These are phyloP conservation scores for Phoxinus phoxinus DNA, from an alignment of 2,113 vertebrate genomes.

Conservation along the genomic window DNA sequence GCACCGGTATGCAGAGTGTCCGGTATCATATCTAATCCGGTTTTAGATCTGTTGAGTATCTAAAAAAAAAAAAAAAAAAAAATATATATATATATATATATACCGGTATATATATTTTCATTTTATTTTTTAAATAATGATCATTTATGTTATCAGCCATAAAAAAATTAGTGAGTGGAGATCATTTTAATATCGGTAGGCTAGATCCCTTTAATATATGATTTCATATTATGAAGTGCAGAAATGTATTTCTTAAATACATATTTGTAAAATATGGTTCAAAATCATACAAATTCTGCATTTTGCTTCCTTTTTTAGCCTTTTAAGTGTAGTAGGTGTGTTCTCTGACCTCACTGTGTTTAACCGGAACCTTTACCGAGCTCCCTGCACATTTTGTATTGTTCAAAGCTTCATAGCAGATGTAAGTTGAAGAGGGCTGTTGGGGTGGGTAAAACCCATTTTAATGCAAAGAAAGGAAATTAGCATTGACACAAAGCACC, in stretches of 20 bases:
- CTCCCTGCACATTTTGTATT: neutral
- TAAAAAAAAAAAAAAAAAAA: too few species aligned
- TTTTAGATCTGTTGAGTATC: too few species aligned
- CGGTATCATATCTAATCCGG: too few species aligned
- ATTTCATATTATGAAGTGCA: neutral
- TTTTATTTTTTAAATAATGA: too few species aligned
- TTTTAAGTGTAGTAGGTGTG: neutral
- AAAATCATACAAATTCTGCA: neutral
- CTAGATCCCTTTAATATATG: neutral
- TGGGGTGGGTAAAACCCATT: slow-evolving; percentile 1
- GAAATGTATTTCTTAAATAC: neutral
- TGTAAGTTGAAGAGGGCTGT: neutral
- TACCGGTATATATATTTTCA: neutral
- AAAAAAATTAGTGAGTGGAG: too few species aligned
- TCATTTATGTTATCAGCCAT: neutral
- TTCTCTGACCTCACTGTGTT: neutral
- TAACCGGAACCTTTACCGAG: neutral
- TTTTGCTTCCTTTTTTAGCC: neutral
- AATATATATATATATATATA: too few species aligned
- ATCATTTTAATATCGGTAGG: neutral
- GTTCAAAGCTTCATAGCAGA: slow-evolving; percentile 24
- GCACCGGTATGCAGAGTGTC: too few species aligned
- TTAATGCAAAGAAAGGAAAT: slow-evolving; percentile 36
- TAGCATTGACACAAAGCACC: slow-evolving; percentile 23
- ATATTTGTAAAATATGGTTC: neutral